Base-by-base conservation (phyloP, 2,797 vertebrate genomes). In the Phaenicophaeus curvirostris region DNA sequence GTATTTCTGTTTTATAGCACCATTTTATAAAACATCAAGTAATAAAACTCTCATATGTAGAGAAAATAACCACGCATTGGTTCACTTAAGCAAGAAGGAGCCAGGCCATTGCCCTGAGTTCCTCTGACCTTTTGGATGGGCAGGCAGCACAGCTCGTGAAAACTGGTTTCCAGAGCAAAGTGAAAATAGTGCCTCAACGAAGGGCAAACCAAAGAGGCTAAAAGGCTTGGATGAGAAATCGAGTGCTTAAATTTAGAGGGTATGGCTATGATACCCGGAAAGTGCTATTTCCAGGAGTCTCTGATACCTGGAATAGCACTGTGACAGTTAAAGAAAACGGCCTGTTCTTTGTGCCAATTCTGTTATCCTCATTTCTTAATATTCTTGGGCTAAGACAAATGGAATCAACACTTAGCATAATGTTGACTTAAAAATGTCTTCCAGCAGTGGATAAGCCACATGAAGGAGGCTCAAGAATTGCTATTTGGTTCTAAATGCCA, bases 331-430 rank as follows among this genome's bases (percentile, higher is more conserved):
- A 71, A 84, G 21, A 55, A 68, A 84, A 83, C 89, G 75, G 92
- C 73, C 81, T 94, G 85, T 94, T 93, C 85, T 85, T 68, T 13
- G 58, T 58, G 41, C 85, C 78, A 39, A 67, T 93, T 95, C 90
- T 50, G 46, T 67, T 90, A 72, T 7, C 61, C 84, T 92, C 4
- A 19, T 1, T 44, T 85, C 33, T 37, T 69, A 24, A 71, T 12
- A 13, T n/a, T 85, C 65, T 77, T 53, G 42, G 85, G 16, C 16
- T 53, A 53, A n/a, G 48, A 84, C 71, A 69, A 53, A 33, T 62
- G 69, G 44, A 58, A 90, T 53, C 72, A 87, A 23, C 23, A 75
- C 24, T 30, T 58, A 65, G 58, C 8, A 11, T 81, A 65, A 44
- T 1, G 4, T 21, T 59, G 37, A 35, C 69, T 79, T 89, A 42